phyloP scores from a whole-genome alignment of 2,888 invertebrate genomes.

The Alsophila aescularia region DNA sequence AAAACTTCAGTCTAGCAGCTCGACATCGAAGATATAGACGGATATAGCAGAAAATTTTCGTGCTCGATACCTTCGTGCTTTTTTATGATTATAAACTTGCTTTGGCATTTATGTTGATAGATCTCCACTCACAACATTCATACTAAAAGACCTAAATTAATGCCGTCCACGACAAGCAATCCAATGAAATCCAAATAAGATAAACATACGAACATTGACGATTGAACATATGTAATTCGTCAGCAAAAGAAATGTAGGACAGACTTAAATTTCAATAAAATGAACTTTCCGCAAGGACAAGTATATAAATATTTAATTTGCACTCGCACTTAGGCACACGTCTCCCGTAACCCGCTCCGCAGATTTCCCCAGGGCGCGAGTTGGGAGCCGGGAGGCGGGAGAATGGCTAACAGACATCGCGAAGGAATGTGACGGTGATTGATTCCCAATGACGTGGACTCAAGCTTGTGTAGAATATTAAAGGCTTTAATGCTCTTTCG shows the following conservation, averaged over 20 bases:
- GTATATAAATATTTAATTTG: constrained; percentile 41
- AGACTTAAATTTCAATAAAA: constrained; percentile 27
- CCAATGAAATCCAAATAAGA: neutral
- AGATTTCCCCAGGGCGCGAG: constrained; percentile 35
- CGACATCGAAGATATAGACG: too few species aligned
- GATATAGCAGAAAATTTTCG: too few species aligned
- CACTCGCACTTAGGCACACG: constrained; percentile 38
- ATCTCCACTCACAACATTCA: too few species aligned
- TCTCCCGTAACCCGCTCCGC: constrained; percentile 30
- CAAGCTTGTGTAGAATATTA: constrained; percentile 6
- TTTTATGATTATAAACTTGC: too few species aligned
- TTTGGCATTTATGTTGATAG: too few species aligned
- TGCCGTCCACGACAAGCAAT: too few species aligned
- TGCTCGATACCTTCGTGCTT: too few species aligned
- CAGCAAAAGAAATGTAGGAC: constrained; percentile 7
- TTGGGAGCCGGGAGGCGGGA: constrained; percentile 5
- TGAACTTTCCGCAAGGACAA: constrained; percentile 32
- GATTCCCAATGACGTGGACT: constrained; percentile 29
- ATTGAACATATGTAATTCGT: neutral
- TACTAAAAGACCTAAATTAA: too few species aligned
- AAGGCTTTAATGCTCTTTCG: neutral
- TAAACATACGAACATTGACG: neutral
- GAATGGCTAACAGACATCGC: constrained; percentile 26
- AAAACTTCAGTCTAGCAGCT: too few species aligned
- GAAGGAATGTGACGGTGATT: constrained; percentile 39